phyloP scores from a whole-genome alignment of 2,113 vertebrate genomes.

The Grammomys surdaster region DNA sequence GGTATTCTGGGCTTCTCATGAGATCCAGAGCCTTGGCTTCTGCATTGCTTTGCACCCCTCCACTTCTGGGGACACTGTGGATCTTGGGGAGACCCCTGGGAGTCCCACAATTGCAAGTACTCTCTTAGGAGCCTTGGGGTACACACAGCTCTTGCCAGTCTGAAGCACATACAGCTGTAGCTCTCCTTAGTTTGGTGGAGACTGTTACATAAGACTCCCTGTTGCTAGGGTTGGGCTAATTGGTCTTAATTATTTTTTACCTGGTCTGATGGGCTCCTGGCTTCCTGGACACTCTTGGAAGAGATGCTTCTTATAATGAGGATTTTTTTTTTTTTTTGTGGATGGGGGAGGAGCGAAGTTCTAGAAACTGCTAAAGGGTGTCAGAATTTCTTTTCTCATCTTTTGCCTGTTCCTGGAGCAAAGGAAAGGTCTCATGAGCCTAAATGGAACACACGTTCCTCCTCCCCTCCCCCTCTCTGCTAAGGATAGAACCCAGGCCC shows the following conservation, averaged over 20 bases:
- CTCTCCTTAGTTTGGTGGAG: background rate
- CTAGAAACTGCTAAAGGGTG: background rate
- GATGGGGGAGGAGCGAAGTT: background rate
- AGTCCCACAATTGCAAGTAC: background rate
- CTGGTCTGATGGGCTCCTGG: constrained; percentile 23
- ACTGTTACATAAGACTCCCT: background rate
- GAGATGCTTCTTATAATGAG: constrained; percentile 32
- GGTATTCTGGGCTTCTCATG: background rate
- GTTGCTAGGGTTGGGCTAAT: background rate
- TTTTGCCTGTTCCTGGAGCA: constrained; percentile 11
- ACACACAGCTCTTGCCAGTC: background rate
- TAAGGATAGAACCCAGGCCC: background rate
- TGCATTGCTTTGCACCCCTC: background rate
- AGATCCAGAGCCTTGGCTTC: background rate
- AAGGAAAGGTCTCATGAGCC: background rate
- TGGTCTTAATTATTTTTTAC: constrained; percentile 53
- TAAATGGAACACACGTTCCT: background rate
- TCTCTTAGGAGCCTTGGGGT: background rate
- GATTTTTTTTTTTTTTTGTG: background rate
- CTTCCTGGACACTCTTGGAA: background rate
- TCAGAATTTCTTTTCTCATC: background rate
- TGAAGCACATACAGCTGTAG: background rate
- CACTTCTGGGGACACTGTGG: background rate
- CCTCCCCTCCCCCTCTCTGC: accelerated
- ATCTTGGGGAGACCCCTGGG: background rate